Conservation (phyloP, 2,113 vertebrate genomes). For the Pseudopodoces humilis region DNA sequence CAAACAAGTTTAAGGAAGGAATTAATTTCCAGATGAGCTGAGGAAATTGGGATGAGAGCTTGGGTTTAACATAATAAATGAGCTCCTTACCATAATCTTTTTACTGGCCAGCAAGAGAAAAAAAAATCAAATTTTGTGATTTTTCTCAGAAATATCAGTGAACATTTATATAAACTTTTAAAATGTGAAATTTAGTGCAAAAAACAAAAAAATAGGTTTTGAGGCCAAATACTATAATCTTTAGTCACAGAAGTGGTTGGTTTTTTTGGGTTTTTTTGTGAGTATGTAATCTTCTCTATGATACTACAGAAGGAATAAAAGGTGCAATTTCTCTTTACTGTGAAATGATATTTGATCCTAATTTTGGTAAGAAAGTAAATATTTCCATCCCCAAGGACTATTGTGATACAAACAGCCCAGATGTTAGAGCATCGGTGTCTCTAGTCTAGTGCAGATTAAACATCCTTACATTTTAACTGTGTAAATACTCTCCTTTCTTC, state of each 20-base stretch:
- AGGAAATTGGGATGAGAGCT: neutral
- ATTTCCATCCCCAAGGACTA: neutral
- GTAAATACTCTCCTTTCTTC: neutral
- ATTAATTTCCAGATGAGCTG: conserved; percentile 18
- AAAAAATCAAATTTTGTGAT: neutral
- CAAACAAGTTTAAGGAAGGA: conserved; percentile 12
- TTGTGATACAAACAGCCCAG: neutral
- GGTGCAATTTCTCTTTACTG: neutral
- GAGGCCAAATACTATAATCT: neutral
- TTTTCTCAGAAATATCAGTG: neutral
- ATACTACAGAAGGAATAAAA: neutral
- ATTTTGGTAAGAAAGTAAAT: neutral
- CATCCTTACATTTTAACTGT: neutral
- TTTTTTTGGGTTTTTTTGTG: neutral
- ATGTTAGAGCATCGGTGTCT: neutral
- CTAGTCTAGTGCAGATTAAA: neutral
- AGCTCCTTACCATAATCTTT: neutral
- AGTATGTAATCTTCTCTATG: neutral
- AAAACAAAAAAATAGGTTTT: neutral
- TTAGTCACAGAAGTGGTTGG: neutral
- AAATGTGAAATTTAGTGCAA: neutral
- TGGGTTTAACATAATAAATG: neutral
- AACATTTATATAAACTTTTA: neutral
- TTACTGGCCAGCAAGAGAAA: neutral
- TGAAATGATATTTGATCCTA: neutral